Conservation (phyloP, 2,888 invertebrate genomes). For the Papilio protenor region DNA sequence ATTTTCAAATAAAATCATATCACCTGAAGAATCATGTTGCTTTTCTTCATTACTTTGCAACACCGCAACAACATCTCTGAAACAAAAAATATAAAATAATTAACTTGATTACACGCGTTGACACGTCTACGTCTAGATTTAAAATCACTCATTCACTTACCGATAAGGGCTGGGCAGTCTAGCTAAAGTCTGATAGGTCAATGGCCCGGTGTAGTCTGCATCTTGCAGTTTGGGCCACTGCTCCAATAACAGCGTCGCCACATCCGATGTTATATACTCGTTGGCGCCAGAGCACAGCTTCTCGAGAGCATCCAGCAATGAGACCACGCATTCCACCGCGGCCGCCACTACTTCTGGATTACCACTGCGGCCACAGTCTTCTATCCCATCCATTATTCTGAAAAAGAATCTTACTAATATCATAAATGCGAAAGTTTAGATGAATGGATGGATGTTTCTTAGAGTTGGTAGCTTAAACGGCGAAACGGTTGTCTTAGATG, state of each 20-base stretch:
- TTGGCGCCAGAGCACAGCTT: conserved; percentile 90
- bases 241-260: conserved; percentile 82
- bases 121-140: too few species aligned
- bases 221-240: conserved; percentile 88
- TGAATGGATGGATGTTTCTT: too few species aligned
- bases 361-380: conserved; percentile 94
- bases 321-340: conserved; percentile 92
- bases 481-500: too few species aligned
- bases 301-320: conserved; percentile 92
- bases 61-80: conserved; percentile 88
- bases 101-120: background rate
- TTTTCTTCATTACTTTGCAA: conserved; percentile 87
- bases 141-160: conserved; percentile 59
- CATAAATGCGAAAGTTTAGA: too few species aligned
- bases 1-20: background rate
- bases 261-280: conserved; percentile 65
- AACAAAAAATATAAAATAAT: conserved; percentile 49
- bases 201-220: conserved; percentile 92
- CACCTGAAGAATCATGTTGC: conserved; percentile 80
- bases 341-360: conserved; percentile 91
- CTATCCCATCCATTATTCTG: conserved; percentile 95
- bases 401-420: conserved; percentile 36
- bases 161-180: conserved; percentile 92
- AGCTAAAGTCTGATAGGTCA: conserved; percentile 93
- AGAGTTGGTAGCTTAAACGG: too few species aligned